Base-by-base conservation (phyloP, 2,888 invertebrate genomes). In the Biston stratarius region DNA sequence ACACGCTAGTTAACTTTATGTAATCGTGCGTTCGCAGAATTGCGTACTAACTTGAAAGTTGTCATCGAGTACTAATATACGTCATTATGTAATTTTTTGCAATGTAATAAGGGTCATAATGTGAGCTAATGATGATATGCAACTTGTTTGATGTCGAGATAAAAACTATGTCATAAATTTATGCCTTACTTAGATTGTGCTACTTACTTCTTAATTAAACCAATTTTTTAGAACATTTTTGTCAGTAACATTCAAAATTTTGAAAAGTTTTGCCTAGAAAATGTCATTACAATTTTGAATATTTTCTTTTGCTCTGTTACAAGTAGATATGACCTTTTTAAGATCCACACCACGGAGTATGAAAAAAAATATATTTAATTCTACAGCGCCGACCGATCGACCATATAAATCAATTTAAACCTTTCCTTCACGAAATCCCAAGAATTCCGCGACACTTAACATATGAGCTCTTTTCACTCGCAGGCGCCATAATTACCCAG, bases 401-500 rank as follows among this genome's bases (percentile, higher is more conserved):
- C 11, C 36, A 51, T 24, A 57, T 52, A 45, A 63, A 63, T 67
- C 67, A 62, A 67, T 62, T 62, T 44, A n/a, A n/a, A n/a, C n/a
- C 58, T 61, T 67, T 60, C 73, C 76, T 78, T 74, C 71, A 70
- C 75, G 74, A 44, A 67, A 67, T 61, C 40, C 56, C 51, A 64
- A 64, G 63, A 64, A 64, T 64, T 63, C 34, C 34, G 75, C 66
- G 76, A 76, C 73, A 80, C 80, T 82, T 79, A 78, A 74, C 73
- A 80, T 81, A 82, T 73, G 77, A 74, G 76, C 68, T 57, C 78
- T 81, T 82, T 83, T 78, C 79, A 77, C 79, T 78, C 74, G 73
- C 73, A 75, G 80, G 81, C 84, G 83, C 83, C 83, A 78, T 84
- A 82, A 86, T 83, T 82, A 82, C 78, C 73, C 64, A 71, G 64